Evolutionary conservation across 2,113 vertebrate genomes (phyloP), one percentile per base, ranked within the genome.

Genomic region (Stercorarius parasiticus): DNA sequence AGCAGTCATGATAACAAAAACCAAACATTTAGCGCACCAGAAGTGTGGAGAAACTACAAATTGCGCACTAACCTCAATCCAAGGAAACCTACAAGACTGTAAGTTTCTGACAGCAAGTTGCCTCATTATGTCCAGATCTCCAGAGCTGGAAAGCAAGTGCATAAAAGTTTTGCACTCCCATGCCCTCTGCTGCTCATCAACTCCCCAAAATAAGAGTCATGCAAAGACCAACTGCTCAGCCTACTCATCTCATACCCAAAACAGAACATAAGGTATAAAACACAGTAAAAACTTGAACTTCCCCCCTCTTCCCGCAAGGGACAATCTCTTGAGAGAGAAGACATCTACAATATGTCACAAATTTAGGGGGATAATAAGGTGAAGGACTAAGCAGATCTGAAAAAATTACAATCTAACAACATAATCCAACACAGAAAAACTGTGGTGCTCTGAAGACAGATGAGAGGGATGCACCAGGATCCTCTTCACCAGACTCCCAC

Each of bases 101-200:
- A 95, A 88, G 89, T 93, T 95, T 94, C 94, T 94, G 88, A 79
- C 94, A 96, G 58, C 93, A 97, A 93, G 78, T 77, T 97, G 87
- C 89, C 91, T 95, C 97, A 95, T 93, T 95, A 95, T 95, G 84
- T 93, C 78, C 93, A 96, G 70, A 95, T 90, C 91, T 95, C 93
- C 95, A 96, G 94, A 96, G 93, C 93, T 93, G 93, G 93, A 97
- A 97, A 95, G 89, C 84, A 95, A 95, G 89, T 94, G 96, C 94
- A 97, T 94, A 86, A 74, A 96, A 95, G 89, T 95, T 96, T 95
- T 96, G 95, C 89, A 97, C 64, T 20, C 49, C 89, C 64, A 77
- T 91, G 58, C 95, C 91, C 81, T 94, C 93, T 94, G 66, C 91
- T 93, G 64, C 89, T 94, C 62, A 71, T 83, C 71, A 96, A 17